Conservation (phyloP, 2,797 vertebrate species). For the Bucorvus abyssinicus region DNA sequence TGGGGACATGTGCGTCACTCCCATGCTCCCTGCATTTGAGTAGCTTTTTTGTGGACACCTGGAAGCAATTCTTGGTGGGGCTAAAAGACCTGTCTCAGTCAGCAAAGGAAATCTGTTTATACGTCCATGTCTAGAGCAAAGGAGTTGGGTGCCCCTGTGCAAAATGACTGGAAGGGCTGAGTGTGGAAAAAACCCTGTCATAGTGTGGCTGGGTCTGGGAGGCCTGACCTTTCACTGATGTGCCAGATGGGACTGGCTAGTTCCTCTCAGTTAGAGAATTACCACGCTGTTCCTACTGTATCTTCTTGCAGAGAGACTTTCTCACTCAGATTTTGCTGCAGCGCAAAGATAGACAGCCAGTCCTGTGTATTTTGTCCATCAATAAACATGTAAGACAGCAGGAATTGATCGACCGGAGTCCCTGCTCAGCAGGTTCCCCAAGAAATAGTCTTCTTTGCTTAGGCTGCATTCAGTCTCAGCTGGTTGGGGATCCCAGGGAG, state of each 20-base stretch:
- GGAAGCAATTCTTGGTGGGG: neutral
- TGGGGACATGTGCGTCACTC: neutral
- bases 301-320: neutral
- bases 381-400: neutral
- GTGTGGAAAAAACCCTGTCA: neutral
- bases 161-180: neutral
- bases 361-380: neutral
- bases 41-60: neutral
- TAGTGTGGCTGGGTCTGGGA: neutral
- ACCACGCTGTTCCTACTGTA: fast-evolving
- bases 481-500: fast-evolving
- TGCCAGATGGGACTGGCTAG: neutral
- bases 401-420: neutral
- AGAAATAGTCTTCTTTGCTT: neutral
- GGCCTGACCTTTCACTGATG: neutral
- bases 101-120: neutral
- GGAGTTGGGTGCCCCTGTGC: neutral
- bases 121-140: neutral
- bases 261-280: neutral
- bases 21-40: neutral
- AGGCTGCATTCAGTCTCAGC: neutral
- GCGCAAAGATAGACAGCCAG: neutral
- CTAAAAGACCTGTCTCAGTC: neutral
- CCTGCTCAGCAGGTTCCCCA: neutral
- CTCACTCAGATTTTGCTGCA: neutral